Percentiles rank a stretch among this genome's conserved stretches.
Conservation (phyloP, 2,113 vertebrate species). For the Ptilonorhynchus violaceus region DNA sequence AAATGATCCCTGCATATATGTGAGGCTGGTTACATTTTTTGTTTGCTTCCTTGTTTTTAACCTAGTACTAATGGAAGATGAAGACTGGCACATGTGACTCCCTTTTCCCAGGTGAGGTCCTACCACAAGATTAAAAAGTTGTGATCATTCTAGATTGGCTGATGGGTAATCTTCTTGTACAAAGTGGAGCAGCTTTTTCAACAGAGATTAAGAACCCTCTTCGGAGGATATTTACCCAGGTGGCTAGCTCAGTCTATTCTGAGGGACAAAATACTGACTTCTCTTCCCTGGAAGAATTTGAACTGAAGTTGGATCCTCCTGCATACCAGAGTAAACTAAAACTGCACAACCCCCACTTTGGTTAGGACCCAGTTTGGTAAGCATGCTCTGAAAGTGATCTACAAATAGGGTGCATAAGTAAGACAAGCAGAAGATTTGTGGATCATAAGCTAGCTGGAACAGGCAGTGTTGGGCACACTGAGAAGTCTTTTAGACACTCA, state of each 20-base stretch:
- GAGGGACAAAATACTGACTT: background rate
- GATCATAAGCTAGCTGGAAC: background rate
- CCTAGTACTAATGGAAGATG: background rate
- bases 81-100: background rate
- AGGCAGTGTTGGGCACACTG: background rate
- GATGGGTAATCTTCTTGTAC: background rate
- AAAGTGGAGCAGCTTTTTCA: background rate
- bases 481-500: background rate
- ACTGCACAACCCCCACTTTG: background rate
- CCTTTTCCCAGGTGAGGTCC: background rate
- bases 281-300: background rate
- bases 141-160: background rate
- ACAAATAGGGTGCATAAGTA: accelerated
- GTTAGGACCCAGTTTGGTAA: background rate
- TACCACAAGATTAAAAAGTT: background rate
- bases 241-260: background rate
- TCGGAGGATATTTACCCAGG: background rate
- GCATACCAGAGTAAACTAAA: background rate
- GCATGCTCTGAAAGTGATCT: background rate
- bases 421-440: background rate
- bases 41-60: background rate
- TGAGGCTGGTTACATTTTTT: background rate
- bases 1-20: accelerated
- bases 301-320: background rate
- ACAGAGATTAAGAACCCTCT: background rate